Percentiles rank a stretch among this genome's conserved stretches.
Evolutionary conservation across 2,113 vertebrate genomes (phyloP).

Genomic region (Trematocara macrostoma): DNA sequence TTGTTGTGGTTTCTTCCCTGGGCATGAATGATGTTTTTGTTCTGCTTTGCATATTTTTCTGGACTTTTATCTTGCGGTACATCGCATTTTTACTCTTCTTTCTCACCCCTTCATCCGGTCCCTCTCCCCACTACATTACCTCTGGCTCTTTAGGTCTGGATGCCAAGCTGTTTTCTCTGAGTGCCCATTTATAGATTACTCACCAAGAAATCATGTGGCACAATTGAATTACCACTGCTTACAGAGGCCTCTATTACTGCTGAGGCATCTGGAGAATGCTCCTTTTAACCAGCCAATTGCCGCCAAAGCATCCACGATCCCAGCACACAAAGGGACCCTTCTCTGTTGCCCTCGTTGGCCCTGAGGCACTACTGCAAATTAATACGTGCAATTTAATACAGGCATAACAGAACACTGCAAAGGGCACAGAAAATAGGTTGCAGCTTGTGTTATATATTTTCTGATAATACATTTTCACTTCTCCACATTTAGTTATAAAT

Average conservation of each 20-base stretch:
- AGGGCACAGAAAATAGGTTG: background rate
- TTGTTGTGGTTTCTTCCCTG: background rate
- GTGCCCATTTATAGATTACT: constrained; percentile 61
- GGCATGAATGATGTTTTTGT: background rate
- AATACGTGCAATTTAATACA: background rate
- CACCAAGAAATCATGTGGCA: constrained; percentile 60
- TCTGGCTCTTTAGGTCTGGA: constrained; percentile 31
- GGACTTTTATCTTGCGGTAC: background rate
- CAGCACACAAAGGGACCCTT: constrained; percentile 66
- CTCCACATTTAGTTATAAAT: background rate
- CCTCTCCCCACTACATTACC: background rate
- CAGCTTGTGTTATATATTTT: background rate
- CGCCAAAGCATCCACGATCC: constrained; percentile 15
- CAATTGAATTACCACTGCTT: constrained; percentile 62
- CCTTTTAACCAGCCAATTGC: constrained; percentile 49
- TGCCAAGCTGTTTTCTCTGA: constrained; percentile 53
- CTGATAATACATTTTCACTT: background rate
- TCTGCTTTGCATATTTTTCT: background rate
- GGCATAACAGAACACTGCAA: background rate
- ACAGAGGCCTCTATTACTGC: constrained; percentile 55
- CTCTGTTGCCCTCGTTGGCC: constrained; percentile 43
- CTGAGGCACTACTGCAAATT: constrained; percentile 18
- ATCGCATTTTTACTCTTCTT: background rate
- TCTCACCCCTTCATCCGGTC: background rate
- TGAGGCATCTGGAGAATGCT: constrained; percentile 67